Base-by-base conservation (phyloP, 2,888 invertebrate genomes). In the Trachelus troglodyta region DNA sequence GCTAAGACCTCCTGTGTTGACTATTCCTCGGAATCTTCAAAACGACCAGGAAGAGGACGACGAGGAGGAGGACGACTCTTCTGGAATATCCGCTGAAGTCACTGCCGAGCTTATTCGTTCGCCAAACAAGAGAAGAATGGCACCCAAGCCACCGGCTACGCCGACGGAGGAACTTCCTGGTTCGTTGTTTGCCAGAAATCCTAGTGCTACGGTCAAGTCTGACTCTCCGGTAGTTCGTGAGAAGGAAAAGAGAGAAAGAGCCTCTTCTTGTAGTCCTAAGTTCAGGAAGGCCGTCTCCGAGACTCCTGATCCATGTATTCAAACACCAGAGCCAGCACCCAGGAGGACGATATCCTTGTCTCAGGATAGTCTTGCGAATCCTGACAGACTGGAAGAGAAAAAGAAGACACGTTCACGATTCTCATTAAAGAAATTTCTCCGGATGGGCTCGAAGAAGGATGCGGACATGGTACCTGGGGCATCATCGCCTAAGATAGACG, bases 341-440 rank as follows among this genome's bases (percentile, higher is more conserved):
- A 93, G 96, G 75, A 93, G 95, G 84, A 94, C 94, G 77, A 93
- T 96, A 83, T 96, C 96, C 0, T 87, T 96, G 79, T 96, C 96
- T 0, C 96, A 95, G 81, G 96, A 96, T 86, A 96, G 95, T 88
- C 91, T 96, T 79, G 90, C 93, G 0, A 85, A 82, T 73, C 84
- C 85, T 12, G 85, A 93, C 78, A 82, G 88, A 80, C 81, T 89
- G 69, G 93, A 93, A 81, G 91, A 93, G 79, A 95, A 96, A 90
- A 94, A 96, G 75, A 95, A 96, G 88, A 94, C 94, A 12, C 93
- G 94, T 85, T 93, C 94, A 2, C 94, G 96, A 85, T 97, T 97
- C 89, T 97, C 97, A 0, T 93, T 97, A 74, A 96, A 96, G 88
- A 97, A 97, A 89, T 94, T 97, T 82, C 92, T 97, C 37, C 93